Percentiles rank a stretch among this genome's conserved stretches.
Conservation (phyloP, 2,888 invertebrate species). For the Yponomeuta malinellus region DNA sequence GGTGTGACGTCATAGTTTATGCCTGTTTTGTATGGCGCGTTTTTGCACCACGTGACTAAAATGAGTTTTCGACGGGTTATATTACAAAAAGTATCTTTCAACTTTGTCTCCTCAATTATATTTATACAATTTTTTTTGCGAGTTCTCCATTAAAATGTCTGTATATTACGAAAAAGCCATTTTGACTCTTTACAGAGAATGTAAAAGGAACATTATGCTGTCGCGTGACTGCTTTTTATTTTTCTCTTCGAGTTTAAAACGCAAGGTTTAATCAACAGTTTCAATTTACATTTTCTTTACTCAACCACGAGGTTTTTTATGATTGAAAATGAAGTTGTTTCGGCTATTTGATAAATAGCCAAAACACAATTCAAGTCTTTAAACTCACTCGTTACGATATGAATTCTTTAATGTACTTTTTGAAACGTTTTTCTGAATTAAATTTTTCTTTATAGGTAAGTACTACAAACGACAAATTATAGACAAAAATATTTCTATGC, state of each 20-base stretch:
- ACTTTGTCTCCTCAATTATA: too few relatives aligned
- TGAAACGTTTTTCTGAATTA: too few relatives aligned
- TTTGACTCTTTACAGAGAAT: neutral
- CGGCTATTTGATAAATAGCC: neutral
- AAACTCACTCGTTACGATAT: neutral
- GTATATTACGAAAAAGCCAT: neutral
- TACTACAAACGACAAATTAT: too few relatives aligned
- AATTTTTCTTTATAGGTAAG: too few relatives aligned
- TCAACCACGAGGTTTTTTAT: neutral
- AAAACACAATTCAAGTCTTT: neutral
- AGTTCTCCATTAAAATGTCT: neutral
- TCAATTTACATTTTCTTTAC: neutral
- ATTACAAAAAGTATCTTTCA: too few relatives aligned
- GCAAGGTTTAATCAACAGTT: conserved; percentile 6
- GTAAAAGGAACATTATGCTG: neutral
- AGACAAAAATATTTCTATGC: too few relatives aligned
- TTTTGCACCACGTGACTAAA: too few relatives aligned
- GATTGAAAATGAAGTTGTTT: neutral
- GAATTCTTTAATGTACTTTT: too few relatives aligned
- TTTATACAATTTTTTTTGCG: too few relatives aligned
- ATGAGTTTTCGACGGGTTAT: too few relatives aligned
- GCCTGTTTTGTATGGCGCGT: too few relatives aligned
- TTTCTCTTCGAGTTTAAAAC: neutral
- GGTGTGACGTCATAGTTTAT: too few relatives aligned
- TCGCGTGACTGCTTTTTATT: conserved; percentile 4